Evolutionary conservation across 37 sponge, comb jelly and placozoan genomes (phyloP), one percentile per base, ranked within the genome.

Genomic region (Haliclona indistincta): DNA sequence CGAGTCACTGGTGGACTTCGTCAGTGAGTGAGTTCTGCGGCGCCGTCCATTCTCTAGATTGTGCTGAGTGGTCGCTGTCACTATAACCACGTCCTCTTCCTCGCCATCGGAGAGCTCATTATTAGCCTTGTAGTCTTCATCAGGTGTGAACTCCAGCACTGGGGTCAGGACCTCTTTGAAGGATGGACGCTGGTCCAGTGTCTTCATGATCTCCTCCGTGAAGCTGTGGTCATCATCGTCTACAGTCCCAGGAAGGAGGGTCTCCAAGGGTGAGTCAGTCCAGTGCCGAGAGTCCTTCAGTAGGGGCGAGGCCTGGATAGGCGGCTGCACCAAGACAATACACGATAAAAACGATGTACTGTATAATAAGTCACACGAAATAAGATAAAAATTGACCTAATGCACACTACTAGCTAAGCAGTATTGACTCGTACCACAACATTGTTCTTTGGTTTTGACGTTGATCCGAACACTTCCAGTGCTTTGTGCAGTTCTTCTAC

Each of bases 121-220:
- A 42, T 1, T 10, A 1, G 33, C 40, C 6, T 34, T 33, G 42
- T 65, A 60, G 52, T 13, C 32, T 45, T 75, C 76, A 28, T 36
- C 73, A 1, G 75, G 63, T 20, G 75, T 54, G 37, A 65, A 15
- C 34, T 79, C 80, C 40, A 67, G 47, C 2, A 79, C 80, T 5
- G 80, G 80, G 11, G 80, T 79, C 36, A 79, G 80, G 68, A 79
- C 68, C 38, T 79, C 67, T 43, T 79, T 69, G 15, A 79, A 29
- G 1, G 70, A 29, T 40, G 6, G 4, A 44, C 49, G 17, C 3
- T 40, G 55, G 54, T 19, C 19, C 32, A 13, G 32, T 68, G 37
- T 32, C 58, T 51, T 8, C 54, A 32, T 23, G 2, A 68, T n/a
- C 58, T 26, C 13, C 70, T 38, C 52, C 1, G 53, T 25, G 42